Percentiles rank a stretch among this genome's conserved stretches.
phyloP scores from a whole-genome alignment of 2,888 invertebrate genomes.

The Linnaemya vulpina region DNA sequence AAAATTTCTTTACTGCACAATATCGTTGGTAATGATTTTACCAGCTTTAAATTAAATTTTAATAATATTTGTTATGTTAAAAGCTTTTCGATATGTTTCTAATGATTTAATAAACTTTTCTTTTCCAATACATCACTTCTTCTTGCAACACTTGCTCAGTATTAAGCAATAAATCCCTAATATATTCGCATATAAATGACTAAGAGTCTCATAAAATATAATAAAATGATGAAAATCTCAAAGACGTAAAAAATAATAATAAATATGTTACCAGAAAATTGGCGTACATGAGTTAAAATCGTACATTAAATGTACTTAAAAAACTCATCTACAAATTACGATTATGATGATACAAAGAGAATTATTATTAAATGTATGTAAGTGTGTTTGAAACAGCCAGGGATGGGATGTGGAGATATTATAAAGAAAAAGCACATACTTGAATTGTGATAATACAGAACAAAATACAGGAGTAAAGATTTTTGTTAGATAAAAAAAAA shows the following conservation, averaged over 20 bases:
- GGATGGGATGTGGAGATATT: neutral
- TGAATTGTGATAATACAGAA: no score
- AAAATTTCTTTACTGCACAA: no score
- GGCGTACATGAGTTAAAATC: slow-evolving; percentile 47
- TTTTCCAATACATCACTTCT: neutral
- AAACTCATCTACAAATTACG: slow-evolving; percentile 50
- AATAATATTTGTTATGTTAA: no score
- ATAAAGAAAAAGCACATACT: no score
- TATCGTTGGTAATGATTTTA: no score
- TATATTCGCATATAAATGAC: slow-evolving; percentile 1
- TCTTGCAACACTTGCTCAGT: neutral
- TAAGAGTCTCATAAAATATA: neutral
- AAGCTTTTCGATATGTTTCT: neutral
- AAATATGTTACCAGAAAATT: slow-evolving; percentile 52
- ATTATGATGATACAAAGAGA: slow-evolving; percentile 8
- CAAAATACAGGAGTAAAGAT: no score
- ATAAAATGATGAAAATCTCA: slow-evolving; percentile 6
- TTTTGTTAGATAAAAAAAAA: neutral
- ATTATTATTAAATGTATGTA: neutral
- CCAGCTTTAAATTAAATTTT: no score
- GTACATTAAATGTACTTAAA: slow-evolving; percentile 17
- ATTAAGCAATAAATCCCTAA: neutral
- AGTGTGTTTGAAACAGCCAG: neutral
- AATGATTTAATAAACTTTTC: neutral
- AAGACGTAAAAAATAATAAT: slow-evolving; percentile 8